Percentiles rank a stretch among this genome's conserved stretches.
Conservation (phyloP, 1,140 invertebrate species). For the Heliothis subflexa region DNA sequence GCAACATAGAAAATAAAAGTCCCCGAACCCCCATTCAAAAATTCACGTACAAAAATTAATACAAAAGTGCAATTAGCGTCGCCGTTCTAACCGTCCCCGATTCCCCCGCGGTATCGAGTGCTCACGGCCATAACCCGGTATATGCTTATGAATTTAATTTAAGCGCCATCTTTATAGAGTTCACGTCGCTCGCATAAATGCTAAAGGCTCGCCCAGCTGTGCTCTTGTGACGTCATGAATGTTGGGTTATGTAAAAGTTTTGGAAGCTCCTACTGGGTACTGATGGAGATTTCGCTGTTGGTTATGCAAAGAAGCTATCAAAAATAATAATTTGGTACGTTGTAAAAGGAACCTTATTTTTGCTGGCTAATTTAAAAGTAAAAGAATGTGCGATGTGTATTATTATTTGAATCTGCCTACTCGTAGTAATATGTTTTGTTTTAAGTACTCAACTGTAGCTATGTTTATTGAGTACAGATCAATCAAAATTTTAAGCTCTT, state of each 20-base stretch:
- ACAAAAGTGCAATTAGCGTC: conserved; percentile 37
- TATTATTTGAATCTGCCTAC: no score
- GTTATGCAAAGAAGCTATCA: background rate
- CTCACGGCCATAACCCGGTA: background rate
- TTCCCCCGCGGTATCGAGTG: conserved; percentile 11
- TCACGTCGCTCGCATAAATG: conserved; percentile 42
- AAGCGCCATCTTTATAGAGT: conserved; percentile 34
- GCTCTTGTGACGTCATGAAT: conserved; percentile 23
- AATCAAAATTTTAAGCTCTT: no score
- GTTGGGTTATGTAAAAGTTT: conserved; percentile 38
- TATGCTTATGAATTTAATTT: conserved; percentile 48
- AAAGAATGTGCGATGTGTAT: no score
- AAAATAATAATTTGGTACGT: background rate
- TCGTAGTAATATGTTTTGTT: no score
- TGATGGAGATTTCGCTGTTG: conserved; percentile 8
- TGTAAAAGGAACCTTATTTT: no score
- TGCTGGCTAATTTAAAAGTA: no score
- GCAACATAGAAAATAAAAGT: background rate
- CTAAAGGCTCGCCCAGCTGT: conserved; percentile 34
- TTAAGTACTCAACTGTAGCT: no score
- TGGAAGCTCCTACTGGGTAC: conserved; percentile 1
- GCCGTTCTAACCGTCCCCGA: conserved; percentile 1
- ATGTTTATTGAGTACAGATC: no score
- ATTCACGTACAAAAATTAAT: conserved; percentile 22
- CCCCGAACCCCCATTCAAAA: conserved; percentile 8